Percentiles rank a stretch among this genome's conserved stretches.
These are phyloP conservation scores for Elysia crispata DNA, from an alignment of 2,888 invertebrate genomes.

Conservation along the genomic window DNA sequence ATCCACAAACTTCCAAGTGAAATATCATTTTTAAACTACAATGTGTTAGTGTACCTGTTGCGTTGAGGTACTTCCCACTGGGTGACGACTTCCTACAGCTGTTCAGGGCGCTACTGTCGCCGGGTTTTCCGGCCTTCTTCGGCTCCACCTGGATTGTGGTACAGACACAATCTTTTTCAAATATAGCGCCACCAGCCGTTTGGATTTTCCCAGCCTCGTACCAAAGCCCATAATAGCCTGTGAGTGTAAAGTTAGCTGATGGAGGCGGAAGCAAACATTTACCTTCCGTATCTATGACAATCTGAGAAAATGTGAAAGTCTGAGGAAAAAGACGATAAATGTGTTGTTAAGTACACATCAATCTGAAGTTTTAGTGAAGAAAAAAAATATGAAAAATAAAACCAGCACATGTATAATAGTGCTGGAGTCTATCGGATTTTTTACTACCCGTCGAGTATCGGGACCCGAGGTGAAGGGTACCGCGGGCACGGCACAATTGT, in stretches of 20 bases:
- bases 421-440: too few relatives aligned
- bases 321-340: not conserved
- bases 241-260: conserved; percentile 56
- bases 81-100: conserved; percentile 62
- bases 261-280: conserved; percentile 56
- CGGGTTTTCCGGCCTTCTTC: conserved; percentile 54
- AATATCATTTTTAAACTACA: too few relatives aligned
- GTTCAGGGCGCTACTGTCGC: conserved; percentile 60
- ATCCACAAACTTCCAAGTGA: too few relatives aligned
- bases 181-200: conserved; percentile 62
- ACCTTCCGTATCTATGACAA: not conserved
- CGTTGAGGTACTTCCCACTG: conserved; percentile 58
- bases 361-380: not conserved
- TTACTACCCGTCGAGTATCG: too few relatives aligned
- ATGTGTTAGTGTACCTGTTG: conserved; percentile 56
- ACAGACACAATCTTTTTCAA: conserved; percentile 67
- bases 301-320: not conserved
- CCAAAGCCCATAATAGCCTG: conserved; percentile 62
- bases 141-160: conserved; percentile 61
- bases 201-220: conserved; percentile 67
- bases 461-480: too few relatives aligned
- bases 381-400: too few relatives aligned
- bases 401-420: too few relatives aligned
- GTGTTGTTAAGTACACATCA: not conserved
- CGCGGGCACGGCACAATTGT: too few relatives aligned